Base-by-base conservation (phyloP, 2,797 vertebrate species). In the Helarctos malayanus region DNA sequence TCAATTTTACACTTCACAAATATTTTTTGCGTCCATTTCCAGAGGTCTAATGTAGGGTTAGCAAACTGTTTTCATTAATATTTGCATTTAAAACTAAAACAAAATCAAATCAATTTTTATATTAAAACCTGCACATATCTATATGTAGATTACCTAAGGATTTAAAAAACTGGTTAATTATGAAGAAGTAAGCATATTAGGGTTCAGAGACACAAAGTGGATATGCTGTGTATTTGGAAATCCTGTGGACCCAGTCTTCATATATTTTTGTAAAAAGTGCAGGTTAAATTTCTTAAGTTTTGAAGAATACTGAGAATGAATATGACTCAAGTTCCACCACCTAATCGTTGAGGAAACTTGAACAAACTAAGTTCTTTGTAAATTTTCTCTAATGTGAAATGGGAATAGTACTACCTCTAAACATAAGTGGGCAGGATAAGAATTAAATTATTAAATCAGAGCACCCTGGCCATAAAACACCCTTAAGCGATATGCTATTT, bases 401-500 rank as follows among this genome's bases (percentile, higher is more conserved):
- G 3, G 9, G 5, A 78, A 76, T 4, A 45, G 9, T 23, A 45
- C 83, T 59, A 14, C 18, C 71, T 79, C 25, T 9, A 71, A 49
- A 25, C 1, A 2, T 63, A 38, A 13, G 0, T 41, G n/a, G 9
- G 14, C 12, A n/a, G 27, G 11, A 69, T n/a, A 18, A 21, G 3
- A 69, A 89, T 63, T 81, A 86, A 57, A 86, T 83, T 56, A 65
- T 73, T 86, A 87, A 79, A 32, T 91, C 38, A 61, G 11, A 94
- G 23, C 5, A 59, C 15, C 1, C 16, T 41, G 0, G n/a, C 45
- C 52, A 56, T 65, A 87, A 86, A 92, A 29, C 8, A 75, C 7
- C 4, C 15, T 49, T 73, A 57, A 32, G 61, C 32, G 56, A 7
- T 86, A 57, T 65, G 8, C 47, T 63, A 7, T 27, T 8, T 32